Evolutionary conservation across 30 jellyfish, hydroid and myxozoan genomes (phyloP).

Genomic region (Rhopilema esculentum): DNA sequence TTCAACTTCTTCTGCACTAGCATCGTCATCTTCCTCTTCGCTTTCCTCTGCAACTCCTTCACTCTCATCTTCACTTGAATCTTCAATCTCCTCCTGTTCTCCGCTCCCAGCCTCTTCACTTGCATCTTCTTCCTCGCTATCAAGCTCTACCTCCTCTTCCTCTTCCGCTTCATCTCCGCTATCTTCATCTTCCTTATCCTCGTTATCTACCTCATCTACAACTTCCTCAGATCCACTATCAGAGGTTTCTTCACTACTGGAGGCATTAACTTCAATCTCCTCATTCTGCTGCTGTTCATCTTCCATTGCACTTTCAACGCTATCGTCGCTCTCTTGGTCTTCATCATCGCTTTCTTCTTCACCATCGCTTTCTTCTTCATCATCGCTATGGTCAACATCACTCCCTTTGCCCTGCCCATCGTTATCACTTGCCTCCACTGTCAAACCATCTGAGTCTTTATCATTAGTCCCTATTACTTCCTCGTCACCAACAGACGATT

Average conservation of each 20-base stretch:
- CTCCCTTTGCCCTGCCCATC: too few relatives aligned
- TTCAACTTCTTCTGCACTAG: conserved; percentile 5
- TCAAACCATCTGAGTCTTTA: neutral
- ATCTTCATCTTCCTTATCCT: neutral
- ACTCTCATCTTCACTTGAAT: neutral
- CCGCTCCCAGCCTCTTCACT: conserved; percentile 9
- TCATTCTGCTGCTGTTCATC: neutral
- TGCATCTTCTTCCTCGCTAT: conserved; percentile 8
- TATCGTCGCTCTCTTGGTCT: neutral
- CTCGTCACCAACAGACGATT: conserved; percentile 15
- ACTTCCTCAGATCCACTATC: neutral
- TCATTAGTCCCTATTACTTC: neutral
- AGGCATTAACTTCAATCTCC: neutral
- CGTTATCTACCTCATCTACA: neutral
- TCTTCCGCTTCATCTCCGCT: neutral
- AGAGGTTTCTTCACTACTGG: neutral
- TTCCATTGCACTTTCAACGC: neutral
- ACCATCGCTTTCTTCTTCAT: neutral
- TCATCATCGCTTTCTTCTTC: neutral
- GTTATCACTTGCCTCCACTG: neutral
- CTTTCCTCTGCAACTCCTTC: conserved; percentile 26
- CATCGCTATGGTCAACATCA: neutral
- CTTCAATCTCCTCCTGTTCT: conserved; percentile 24
- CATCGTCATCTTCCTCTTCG: conserved; percentile 5
- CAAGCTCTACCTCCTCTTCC: conserved; percentile 1